Evolutionary conservation across 2,113 vertebrate species (phyloP).

Genomic region (Dascyllus trimaculatus): DNA sequence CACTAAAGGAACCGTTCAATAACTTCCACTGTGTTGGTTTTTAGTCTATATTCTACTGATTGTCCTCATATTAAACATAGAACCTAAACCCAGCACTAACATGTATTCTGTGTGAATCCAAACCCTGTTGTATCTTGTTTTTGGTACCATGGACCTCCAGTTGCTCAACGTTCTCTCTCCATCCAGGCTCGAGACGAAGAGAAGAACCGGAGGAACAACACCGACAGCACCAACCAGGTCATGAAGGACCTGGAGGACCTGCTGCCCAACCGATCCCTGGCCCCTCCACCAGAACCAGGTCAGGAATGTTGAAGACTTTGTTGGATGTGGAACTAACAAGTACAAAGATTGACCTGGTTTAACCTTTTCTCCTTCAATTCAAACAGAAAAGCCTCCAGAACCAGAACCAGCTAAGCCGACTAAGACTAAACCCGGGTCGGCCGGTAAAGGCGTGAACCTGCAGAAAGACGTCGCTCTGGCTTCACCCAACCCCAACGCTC

Average conservation of each 20-base stretch:
- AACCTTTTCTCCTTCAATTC: neutral
- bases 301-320: conserved; percentile 7
- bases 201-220: conserved; percentile 93
- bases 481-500: conserved; percentile 68
- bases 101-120: too few species aligned
- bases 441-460: conserved; percentile 63
- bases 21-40: too few species aligned
- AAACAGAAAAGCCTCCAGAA: conserved; percentile 73
- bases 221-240: conserved; percentile 86
- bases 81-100: too few species aligned
- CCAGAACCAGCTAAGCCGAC: conserved; percentile 72
- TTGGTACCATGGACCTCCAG: too few species aligned
- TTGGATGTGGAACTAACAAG: neutral
- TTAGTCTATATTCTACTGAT: too few species aligned
- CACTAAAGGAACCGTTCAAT: too few species aligned
- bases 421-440: conserved; percentile 77
- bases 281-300: conserved; percentile 70
- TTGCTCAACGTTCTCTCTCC: neutral
- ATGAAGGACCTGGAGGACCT: conserved; percentile 89
- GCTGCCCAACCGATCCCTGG: conserved; percentile 76
- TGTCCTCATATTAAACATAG: too few species aligned
- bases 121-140: too few species aligned
- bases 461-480: conserved; percentile 81
- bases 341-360: neutral
- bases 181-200: conserved; percentile 92